Evolutionary conservation across 2,113 vertebrate species (phyloP), one percentile per base, ranked within the genome.

Genomic region (Uria aalge): DNA sequence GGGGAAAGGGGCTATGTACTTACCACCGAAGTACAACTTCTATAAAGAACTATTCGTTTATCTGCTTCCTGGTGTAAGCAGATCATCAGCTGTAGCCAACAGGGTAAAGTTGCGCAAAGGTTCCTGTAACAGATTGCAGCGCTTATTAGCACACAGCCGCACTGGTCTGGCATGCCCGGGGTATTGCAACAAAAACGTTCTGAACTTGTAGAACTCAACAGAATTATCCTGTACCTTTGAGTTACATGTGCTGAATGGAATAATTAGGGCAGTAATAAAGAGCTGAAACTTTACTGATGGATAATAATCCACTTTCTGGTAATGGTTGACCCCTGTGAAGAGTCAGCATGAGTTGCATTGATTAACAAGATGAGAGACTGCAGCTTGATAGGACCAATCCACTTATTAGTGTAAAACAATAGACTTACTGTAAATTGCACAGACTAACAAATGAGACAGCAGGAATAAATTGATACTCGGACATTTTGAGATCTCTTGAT

Each of bases 191-290:
- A 69, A n/a, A 90, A 88, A 47, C 21, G 1, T 12, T 66, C 69
- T 71, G 63, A 77, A 66, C 17, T 40, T 79, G 30, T 24, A 73
- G 40, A 76, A 79, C 56, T 74, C 57, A 73, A 9, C 48, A 52
- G 22, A 2, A 11, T 64, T 67, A n/a, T 60, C 30, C 16, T 50
- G 11, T 59, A n/a, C 34, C 52, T 87, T 56, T 36, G 55, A 91
- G 60, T 68, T 81, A 27, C 47, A 55, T 21, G 20, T 78, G 52
- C 41, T 75, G 69, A 59, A 67, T 74, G 52, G 60, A 93, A 77
- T 89, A 92, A 95, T 94, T 91, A 81, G 43, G 47, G 75, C 76
- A 89, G 50, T 81, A 91, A 91, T 89, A 60, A 69, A 92, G 68
- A 93, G 38, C 63, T 90, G 53, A 84, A 91, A 67, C 52, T 91